Evolutionary conservation across 2,113 vertebrate genomes (phyloP).

Genomic region (Ibidorhyncha struthersii): DNA sequence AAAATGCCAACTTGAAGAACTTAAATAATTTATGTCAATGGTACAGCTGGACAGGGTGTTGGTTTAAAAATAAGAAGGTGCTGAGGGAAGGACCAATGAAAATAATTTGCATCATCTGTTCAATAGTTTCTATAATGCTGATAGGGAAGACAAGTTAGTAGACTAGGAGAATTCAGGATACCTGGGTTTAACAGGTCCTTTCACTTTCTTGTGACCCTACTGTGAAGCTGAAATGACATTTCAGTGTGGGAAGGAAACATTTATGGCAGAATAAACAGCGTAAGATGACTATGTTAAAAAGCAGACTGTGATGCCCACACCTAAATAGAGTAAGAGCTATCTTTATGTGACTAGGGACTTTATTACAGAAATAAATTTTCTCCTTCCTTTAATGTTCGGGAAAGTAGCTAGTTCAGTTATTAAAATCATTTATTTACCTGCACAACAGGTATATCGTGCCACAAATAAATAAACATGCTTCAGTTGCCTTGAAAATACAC

Average conservation of each 20-base stretch:
- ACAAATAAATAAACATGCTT: not conserved
- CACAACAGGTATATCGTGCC: not conserved
- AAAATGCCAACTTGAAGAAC: not conserved
- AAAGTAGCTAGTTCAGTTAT: not conserved
- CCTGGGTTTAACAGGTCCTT: not conserved
- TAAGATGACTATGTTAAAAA: not conserved
- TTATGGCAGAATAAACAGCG: not conserved
- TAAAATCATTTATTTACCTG: not conserved
- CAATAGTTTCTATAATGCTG: not conserved
- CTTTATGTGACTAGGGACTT: not conserved
- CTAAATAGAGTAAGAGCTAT: not conserved
- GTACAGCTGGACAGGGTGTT: not conserved
- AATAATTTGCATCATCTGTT: not conserved
- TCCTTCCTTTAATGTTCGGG: not conserved
- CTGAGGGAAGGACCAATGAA: not conserved
- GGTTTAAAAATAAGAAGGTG: not conserved
- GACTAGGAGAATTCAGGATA: fast-evolving
- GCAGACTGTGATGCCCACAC: not conserved
- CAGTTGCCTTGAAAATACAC: not conserved
- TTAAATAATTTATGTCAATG: not conserved
- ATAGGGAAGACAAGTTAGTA: not conserved
- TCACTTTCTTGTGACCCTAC: not conserved
- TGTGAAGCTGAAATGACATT: not conserved
- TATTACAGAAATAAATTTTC: not conserved
- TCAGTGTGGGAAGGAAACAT: not conserved